Evolutionary conservation across 2,888 invertebrate genomes (phyloP).

Genomic region (Dione vanillae): DNA sequence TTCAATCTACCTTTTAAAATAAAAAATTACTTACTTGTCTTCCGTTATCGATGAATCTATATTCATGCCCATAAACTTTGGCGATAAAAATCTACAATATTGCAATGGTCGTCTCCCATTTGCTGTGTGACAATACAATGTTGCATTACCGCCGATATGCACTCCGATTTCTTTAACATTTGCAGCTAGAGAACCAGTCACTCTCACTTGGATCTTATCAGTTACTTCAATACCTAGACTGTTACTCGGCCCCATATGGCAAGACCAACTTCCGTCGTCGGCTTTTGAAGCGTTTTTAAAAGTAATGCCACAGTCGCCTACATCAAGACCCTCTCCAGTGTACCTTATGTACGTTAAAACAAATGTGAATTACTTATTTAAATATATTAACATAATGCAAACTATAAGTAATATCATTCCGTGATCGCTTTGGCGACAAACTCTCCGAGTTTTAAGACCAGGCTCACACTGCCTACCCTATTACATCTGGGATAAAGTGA

Average conservation of each 20-base stretch:
- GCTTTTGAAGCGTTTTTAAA: slow-evolving; percentile 58
- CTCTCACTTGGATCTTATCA: slow-evolving; percentile 64
- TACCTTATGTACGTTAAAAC: slow-evolving; percentile 64
- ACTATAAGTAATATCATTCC: too few species aligned
- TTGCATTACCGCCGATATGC: slow-evolving; percentile 54
- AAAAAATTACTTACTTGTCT: slow-evolving; percentile 64
- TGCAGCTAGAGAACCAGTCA: slow-evolving; percentile 75
- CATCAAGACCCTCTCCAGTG: slow-evolving; percentile 67
- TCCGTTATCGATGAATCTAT: slow-evolving; percentile 68
- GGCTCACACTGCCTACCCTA: too few species aligned
- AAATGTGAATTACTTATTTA: not conserved
- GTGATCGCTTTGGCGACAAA: too few species aligned
- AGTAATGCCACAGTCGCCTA: slow-evolving; percentile 77
- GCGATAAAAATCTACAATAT: slow-evolving; percentile 78
- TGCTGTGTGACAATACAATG: slow-evolving; percentile 73
- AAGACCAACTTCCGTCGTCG: slow-evolving; percentile 75
- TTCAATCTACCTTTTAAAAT: too few species aligned
- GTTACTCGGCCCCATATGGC: slow-evolving; percentile 75
- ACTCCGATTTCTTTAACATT: slow-evolving; percentile 55
- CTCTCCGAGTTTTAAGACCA: too few species aligned
- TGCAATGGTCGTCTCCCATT: slow-evolving; percentile 69
- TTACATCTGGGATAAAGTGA: too few species aligned
- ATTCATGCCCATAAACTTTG: slow-evolving; percentile 67
- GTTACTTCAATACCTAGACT: slow-evolving; percentile 67
- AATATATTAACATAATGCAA: not conserved